Evolutionary conservation across 2,888 invertebrate species (phyloP), one percentile per base, ranked within the genome.

Genomic region (Parasteatoda lunata): DNA sequence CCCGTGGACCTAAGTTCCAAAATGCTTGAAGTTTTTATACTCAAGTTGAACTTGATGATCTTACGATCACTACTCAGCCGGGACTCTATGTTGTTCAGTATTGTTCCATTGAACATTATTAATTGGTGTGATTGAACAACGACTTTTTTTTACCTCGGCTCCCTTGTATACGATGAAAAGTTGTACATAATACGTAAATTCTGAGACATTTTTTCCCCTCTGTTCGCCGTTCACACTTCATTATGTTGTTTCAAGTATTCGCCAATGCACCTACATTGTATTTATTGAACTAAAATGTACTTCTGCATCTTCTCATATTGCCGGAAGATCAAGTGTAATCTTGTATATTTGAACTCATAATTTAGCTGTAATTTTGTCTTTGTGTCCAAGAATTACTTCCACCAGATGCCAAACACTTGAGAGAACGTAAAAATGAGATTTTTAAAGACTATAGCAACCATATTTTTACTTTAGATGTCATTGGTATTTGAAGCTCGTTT

Each of bases 251-350:
- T 45, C n/a, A 30, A 69, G 54, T 54, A 75, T 52, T 77, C 54
- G 75, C 68, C 47, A 52, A 48, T 47, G 81, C 81, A 81, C 81
- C 66, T 81, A 75, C 81, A 75, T 76, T 81, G 75, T 81, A 81
- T 81, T 81, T 81, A 81, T 81, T 81, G 69, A 66, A 75, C 66
- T 49, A 71, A 77, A 54, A 80, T 13, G 59, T 59, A 59, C 2
- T 68, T 69, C 54, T 75, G 68, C 75, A 81, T 81, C 30, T 51
- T 81, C 71, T 64, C 78, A 79, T 79, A 48, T 70, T 70, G 15
- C 54, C 51, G 15, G 3, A 11, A 59, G n/a, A 59, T n/a, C n/a
- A 59, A 59, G 0, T 59, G 59, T 59, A 59, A 59, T 59, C 11
- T 30, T 59, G 59, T 59, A 59, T 59, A 59, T 59, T 59, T 59